Evolutionary conservation across 2,888 invertebrate species (phyloP).

Genomic region (Volucella inanis): DNA sequence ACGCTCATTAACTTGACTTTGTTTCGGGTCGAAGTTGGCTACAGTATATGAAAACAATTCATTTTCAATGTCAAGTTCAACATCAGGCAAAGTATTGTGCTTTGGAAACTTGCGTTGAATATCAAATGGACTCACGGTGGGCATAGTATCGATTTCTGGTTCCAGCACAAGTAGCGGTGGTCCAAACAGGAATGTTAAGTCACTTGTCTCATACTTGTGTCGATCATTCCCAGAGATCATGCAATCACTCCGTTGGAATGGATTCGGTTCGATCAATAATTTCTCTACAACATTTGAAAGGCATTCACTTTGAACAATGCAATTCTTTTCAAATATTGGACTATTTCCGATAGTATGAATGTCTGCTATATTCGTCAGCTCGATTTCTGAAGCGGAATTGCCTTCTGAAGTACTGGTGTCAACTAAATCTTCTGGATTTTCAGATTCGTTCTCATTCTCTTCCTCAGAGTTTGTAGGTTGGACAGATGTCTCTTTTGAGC

Average conservation of each 20-base stretch:
- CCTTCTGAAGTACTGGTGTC: constrained; percentile 1
- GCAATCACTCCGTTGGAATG: constrained; percentile 10
- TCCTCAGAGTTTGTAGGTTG: not conserved
- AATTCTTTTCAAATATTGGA: constrained; percentile 28
- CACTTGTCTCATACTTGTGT: constrained; percentile 7
- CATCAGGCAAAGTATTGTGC: not conserved
- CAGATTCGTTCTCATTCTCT: not conserved
- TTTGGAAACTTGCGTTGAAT: constrained; percentile 20
- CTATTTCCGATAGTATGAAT: constrained; percentile 27
- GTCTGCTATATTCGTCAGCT: constrained; percentile 25
- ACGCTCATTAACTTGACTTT: not conserved
- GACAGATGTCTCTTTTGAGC: not conserved
- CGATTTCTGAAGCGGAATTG: constrained; percentile 26
- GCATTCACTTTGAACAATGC: constrained; percentile 17
- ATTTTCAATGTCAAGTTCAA: constrained; percentile 30
- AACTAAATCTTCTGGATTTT: not conserved
- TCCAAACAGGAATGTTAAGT: constrained; percentile 6
- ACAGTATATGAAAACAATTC: constrained; percentile 22
- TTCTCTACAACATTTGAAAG: constrained; percentile 18
- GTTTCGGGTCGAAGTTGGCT: not conserved
- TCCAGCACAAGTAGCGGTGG: constrained; percentile 9
- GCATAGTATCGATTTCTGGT: constrained; percentile 24
- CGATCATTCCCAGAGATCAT: constrained; percentile 40
- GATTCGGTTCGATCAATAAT: not conserved
- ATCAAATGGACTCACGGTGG: constrained; percentile 24